Evolutionary conservation across 2,113 vertebrate genomes (phyloP), one percentile per base, ranked within the genome.

Genomic region (Aplodontia rufa): DNA sequence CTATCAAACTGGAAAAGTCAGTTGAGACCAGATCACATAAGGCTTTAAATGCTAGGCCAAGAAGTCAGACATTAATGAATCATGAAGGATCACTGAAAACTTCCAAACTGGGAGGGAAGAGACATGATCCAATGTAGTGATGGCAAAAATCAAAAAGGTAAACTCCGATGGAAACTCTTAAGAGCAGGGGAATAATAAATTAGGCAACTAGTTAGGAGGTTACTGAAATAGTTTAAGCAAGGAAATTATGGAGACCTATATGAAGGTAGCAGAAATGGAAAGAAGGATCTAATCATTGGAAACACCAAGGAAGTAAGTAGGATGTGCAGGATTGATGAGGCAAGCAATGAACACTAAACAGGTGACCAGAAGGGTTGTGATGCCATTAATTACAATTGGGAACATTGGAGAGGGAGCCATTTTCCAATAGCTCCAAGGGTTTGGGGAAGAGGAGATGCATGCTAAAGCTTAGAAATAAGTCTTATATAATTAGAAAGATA

Each of bases 341-440:
- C 81, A 47, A 83, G 42, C 47, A 94, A n/a, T 78, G 22, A 68
- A 37, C 82, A 90, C 79, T 92, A 78, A 90, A n/a, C 32, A 30
- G n/a, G n/a, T 92, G 42, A 76, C 45, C 76, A 49, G 53, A 90
- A 86, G 30, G 47, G 5, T 79, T 96, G 14, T 74, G 68, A 49
- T 32, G 2, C 17, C n/a, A 47, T 92, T 88, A 92, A 90, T 32
- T 96, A 22, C 66, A 26, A 69, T 69, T 69, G 37, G 26, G 49
- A 92, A 71, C 60, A 69, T 14, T 91, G 83, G 17, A 47, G 13
- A 45, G 26, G 20, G 35, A 75, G 6, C 35, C 74, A 6, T 55
- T 93, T 93, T 97, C 82, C 94, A 53, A 69, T 87, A 80, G 30
- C 79, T 55, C 19, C 42, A 84, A 92, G 85, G 10, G 30, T 76